Percentiles rank a stretch among this genome's conserved stretches.
phyloP scores from a whole-genome alignment of 2,797 vertebrate genomes.

The Sebastes kiyomatsui region DNA sequence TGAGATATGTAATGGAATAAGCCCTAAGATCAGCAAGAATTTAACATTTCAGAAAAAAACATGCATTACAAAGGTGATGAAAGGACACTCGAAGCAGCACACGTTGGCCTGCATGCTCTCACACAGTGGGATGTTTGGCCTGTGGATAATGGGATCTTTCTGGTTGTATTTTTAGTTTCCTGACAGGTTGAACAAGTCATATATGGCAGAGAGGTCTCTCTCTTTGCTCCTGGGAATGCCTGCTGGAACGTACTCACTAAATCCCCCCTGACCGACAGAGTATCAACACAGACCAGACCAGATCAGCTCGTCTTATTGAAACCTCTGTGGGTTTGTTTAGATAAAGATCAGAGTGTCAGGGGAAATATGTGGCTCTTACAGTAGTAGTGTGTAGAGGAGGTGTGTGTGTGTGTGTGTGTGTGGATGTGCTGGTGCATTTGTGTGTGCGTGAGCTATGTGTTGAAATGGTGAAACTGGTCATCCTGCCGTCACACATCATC shows the following conservation, averaged over 20 bases:
- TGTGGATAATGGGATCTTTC: conserved; percentile 28
- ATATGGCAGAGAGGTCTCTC: conserved; percentile 11
- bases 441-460: background rate
- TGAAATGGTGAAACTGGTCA: conserved; percentile 1
- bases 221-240: conserved; percentile 10
- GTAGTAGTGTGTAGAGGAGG: background rate
- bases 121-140: conserved; percentile 13
- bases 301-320: conserved; percentile 36
- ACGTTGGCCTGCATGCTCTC: background rate
- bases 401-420: background rate
- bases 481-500: background rate
- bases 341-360: conserved; percentile 38
- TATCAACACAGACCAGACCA: conserved; percentile 16
- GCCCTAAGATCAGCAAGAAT: background rate
- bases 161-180: conserved; percentile 19
- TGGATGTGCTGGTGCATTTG: background rate
- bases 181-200: conserved; percentile 25
- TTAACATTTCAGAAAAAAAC: background rate
- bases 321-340: conserved; percentile 30
- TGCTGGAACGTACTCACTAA: conserved; percentile 45
- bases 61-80: background rate
- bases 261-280: conserved; percentile 29
- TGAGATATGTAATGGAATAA: background rate
- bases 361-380: conserved; percentile 14
- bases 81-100: background rate